Conservation (phyloP, 2,113 vertebrate genomes). For the Poecile atricapillus region DNA sequence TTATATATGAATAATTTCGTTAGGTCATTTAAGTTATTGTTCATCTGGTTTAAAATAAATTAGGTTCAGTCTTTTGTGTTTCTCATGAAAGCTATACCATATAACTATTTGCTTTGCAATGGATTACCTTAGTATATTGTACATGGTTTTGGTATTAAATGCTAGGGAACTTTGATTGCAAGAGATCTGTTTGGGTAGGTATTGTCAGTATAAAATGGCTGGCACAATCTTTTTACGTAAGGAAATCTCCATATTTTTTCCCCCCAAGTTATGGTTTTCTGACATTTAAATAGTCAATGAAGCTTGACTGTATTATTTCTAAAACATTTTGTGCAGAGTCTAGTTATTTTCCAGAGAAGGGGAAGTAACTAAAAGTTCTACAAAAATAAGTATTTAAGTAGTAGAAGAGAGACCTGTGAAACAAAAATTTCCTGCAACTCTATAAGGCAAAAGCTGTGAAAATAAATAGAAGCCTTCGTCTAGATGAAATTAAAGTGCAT, state of each 20-base stretch:
- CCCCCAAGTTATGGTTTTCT: not conserved
- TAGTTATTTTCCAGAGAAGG: not conserved
- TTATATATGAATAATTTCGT: constrained; percentile 6
- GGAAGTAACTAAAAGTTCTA: constrained; percentile 19
- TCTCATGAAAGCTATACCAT: not conserved
- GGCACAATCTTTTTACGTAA: not conserved
- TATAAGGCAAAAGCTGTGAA: not conserved
- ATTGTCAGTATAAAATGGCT: constrained; percentile 32
- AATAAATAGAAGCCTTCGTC: constrained; percentile 24
- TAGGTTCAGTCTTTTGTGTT: not conserved
- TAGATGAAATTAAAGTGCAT: constrained; percentile 29
- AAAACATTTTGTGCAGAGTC: not conserved
- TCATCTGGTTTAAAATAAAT: constrained; percentile 6
- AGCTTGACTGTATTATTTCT: not conserved
- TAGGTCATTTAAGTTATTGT: not conserved
- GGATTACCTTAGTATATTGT: not conserved
- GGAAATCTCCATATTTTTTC: not conserved
- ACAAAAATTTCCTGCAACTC: not conserved
- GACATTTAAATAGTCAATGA: not conserved
- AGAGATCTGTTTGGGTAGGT: not conserved
- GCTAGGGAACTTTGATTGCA: not conserved
- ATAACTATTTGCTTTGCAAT: not conserved
- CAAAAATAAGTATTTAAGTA: not conserved
- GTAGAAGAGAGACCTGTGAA: not conserved
- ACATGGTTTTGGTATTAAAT: not conserved